phyloP scores from a whole-genome alignment of 2,113 vertebrate genomes.

The chimpanzee (Pan troglodytes) region DNA sequence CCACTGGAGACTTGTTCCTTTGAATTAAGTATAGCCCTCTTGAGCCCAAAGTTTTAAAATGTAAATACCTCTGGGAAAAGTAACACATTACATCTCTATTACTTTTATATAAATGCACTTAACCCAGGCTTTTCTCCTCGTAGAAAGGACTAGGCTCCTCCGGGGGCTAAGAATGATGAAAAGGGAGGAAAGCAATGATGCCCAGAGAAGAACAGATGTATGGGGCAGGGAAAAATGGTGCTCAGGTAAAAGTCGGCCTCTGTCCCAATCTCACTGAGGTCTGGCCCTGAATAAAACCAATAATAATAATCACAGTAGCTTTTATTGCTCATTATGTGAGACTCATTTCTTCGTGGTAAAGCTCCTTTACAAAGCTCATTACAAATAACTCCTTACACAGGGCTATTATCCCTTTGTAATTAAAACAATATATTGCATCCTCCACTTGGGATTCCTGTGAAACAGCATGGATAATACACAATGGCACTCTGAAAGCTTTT shows the following conservation, averaged over 20 bases:
- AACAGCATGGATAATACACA: not conserved
- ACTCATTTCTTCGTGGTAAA: constrained; percentile 61
- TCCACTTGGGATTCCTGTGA: constrained; percentile 51
- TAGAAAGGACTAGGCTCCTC: not conserved
- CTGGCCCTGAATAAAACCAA: constrained; percentile 48
- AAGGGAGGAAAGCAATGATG: not conserved
- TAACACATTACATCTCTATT: constrained; percentile 13
- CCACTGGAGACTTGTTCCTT: not conserved
- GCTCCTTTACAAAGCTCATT: not conserved
- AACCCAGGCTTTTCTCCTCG: constrained; percentile 27
- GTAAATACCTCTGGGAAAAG: constrained; percentile 48
- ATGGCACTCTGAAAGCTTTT: constrained; percentile 43
- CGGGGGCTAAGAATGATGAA: not conserved
- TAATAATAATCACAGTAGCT: not conserved
- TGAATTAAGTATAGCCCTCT: constrained; percentile 23
- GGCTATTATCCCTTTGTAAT: constrained; percentile 69
- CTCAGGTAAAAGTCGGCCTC: not conserved
- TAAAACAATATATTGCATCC: constrained; percentile 69
- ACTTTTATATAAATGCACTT: constrained; percentile 55
- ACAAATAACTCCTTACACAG: not conserved
- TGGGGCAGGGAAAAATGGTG: not conserved
- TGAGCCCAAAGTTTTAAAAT: constrained; percentile 40
- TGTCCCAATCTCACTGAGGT: not conserved
- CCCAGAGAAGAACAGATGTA: not conserved
- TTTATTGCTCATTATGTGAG: constrained; percentile 56